These are phyloP conservation scores for Cerastis rubricosa DNA, from an alignment of 2,888 invertebrate species.

Conservation along the genomic window DNA sequence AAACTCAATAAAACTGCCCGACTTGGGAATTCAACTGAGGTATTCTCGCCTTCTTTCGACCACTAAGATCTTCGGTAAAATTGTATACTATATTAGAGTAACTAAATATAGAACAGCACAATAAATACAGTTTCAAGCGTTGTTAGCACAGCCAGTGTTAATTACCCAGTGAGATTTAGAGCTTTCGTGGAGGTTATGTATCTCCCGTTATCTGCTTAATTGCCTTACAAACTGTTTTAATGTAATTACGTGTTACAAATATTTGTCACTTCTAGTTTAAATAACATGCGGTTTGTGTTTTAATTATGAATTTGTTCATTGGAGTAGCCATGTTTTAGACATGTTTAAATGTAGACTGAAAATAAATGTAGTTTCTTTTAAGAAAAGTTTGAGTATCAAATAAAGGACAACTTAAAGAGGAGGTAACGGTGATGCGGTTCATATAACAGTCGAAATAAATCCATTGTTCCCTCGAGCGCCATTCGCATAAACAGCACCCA, in stretches of 20 bases:
- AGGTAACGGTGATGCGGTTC: background rate
- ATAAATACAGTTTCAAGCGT: constrained; percentile 57
- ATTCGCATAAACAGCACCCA: constrained; percentile 15
- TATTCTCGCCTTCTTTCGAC: background rate
- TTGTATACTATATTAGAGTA: constrained; percentile 36
- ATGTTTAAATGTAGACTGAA: background rate
- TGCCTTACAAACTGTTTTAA: constrained; percentile 60
- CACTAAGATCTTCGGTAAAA: constrained; percentile 8
- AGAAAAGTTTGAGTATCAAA: background rate
- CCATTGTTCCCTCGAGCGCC: background rate
- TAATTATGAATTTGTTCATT: constrained; percentile 6
- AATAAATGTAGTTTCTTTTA: background rate
- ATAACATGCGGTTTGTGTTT: constrained; percentile 25
- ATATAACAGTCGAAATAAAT: constrained; percentile 23
- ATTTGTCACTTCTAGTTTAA: constrained; percentile 52
- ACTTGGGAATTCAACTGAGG: constrained; percentile 13
- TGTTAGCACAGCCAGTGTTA: constrained; percentile 72
- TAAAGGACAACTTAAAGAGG: constrained; percentile 2
- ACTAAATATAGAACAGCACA: constrained; percentile 29
- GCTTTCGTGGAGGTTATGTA: constrained; percentile 73
- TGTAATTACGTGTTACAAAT: constrained; percentile 55
- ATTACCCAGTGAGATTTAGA: constrained; percentile 74
- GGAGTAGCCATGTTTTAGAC: background rate
- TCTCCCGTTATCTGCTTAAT: constrained; percentile 72
- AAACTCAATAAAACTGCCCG: constrained; percentile 10